phyloP scores from a whole-genome alignment of 2,113 vertebrate species.

The Oxyruncus cristatus region DNA sequence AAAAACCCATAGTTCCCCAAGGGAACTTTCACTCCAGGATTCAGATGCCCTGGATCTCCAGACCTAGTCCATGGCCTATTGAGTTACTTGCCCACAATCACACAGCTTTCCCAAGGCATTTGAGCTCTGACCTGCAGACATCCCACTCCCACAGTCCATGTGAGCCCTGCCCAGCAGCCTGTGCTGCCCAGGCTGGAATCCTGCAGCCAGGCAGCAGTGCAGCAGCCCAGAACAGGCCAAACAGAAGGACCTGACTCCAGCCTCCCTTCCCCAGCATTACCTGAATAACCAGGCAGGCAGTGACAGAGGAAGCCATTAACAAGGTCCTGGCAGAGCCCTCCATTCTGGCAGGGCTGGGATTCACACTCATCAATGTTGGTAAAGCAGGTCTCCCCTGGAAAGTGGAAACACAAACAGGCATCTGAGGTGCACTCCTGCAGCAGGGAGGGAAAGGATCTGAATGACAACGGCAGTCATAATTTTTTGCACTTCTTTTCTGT shows the following conservation, averaged over 20 bases:
- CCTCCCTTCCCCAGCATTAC: conserved; percentile 56
- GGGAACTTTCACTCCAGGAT: not conserved
- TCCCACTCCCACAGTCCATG: not conserved
- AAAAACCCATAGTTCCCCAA: not conserved
- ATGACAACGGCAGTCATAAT: not conserved
- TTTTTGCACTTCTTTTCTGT: not conserved
- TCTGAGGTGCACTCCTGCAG: not conserved
- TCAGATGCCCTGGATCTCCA: not conserved
- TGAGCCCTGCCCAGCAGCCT: not conserved
- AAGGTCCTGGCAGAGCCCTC: conserved; percentile 83
- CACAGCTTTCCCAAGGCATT: not conserved
- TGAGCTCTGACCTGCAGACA: not conserved
- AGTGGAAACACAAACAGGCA: not conserved
- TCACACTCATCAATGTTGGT: conserved; percentile 86
- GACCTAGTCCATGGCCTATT: not conserved
- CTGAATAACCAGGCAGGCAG: conserved; percentile 86
- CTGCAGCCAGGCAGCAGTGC: not conserved
- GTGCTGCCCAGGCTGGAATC: not conserved
- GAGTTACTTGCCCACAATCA: not conserved
- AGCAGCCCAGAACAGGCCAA: not conserved
- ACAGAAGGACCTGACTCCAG: not conserved
- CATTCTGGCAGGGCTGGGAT: conserved; percentile 82
- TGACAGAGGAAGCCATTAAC: conserved; percentile 81
- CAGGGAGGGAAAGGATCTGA: not conserved
- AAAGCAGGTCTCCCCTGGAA: conserved; percentile 83